Conservation (phyloP, 2,797 vertebrate species). For the Micrastur ruficollis region DNA sequence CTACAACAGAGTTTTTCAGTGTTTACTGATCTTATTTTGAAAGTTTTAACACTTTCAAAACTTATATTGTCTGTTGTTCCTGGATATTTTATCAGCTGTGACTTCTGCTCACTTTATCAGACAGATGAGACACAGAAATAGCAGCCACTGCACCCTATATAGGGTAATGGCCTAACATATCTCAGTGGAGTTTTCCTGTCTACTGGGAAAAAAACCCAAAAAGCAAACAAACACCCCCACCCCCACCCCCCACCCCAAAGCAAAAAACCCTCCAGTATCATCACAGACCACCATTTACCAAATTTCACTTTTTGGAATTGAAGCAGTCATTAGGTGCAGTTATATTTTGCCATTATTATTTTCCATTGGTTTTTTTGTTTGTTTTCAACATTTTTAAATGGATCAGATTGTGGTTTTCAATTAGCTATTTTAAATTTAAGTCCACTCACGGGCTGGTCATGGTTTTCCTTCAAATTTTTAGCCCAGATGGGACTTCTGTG, state of each 20-base stretch:
- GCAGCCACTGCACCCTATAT: background rate
- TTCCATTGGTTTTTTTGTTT: background rate
- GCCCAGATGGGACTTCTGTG: conserved; percentile 2
- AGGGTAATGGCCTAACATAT: accelerated
- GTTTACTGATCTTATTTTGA: background rate
- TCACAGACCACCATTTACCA: conserved; percentile 49
- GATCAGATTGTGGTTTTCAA: background rate
- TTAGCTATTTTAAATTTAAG: background rate
- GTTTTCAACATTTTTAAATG: background rate
- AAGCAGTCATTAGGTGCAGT: conserved; percentile 37
- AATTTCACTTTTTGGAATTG: conserved; percentile 67
- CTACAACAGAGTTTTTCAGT: background rate
- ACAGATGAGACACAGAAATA: background rate
- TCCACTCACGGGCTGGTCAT: background rate
- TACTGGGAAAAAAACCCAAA: background rate
- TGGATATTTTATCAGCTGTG: background rate
- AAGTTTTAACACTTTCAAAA: background rate
- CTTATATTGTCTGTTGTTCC: background rate
- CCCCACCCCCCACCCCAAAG: background rate
- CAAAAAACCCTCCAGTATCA: background rate
- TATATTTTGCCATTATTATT: background rate
- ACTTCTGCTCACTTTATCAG: background rate
- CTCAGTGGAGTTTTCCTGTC: background rate
- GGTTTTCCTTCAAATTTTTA: background rate
- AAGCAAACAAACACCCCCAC: background rate